phyloP scores from a whole-genome alignment of 2,113 vertebrate genomes.

The Boulengeromyrus knoepffleri region DNA sequence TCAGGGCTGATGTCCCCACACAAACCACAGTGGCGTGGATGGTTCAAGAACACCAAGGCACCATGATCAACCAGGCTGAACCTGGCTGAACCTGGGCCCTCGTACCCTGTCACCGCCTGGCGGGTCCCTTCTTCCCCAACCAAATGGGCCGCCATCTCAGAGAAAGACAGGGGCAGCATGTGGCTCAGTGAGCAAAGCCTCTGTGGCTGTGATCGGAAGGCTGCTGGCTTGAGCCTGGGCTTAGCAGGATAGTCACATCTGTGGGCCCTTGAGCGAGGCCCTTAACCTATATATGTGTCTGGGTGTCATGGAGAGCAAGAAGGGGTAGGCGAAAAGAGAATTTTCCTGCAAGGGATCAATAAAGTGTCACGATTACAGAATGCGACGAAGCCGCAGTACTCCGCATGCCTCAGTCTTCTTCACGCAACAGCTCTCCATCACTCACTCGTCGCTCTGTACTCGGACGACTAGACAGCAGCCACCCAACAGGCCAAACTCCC shows the following conservation, averaged over 20 bases:
- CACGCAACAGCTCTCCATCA: neutral
- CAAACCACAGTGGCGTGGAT: conserved; percentile 34
- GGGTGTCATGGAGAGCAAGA: neutral
- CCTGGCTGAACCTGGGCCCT: neutral
- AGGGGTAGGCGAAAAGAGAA: neutral
- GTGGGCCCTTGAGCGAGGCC: neutral
- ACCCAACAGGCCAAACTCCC: neutral
- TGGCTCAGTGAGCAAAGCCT: neutral
- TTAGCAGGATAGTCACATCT: neutral
- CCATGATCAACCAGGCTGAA: neutral
- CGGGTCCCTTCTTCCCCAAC: neutral
- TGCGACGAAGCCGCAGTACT: neutral
- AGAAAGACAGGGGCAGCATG: neutral
- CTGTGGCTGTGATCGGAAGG: neutral
- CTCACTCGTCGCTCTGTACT: neutral
- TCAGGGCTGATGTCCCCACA: conserved; percentile 24
- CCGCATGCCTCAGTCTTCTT: neutral
- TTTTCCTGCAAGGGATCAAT: neutral
- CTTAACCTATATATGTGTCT: neutral
- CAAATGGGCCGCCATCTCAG: neutral
- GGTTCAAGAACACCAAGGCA: neutral
- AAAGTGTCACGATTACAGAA: neutral
- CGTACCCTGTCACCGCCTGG: neutral
- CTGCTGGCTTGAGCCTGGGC: neutral
- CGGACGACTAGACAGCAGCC: neutral